phyloP scores from a whole-genome alignment of 30 jellyfish, hydroid and myxozoan genomes.

The Rhopilema esculentum region DNA sequence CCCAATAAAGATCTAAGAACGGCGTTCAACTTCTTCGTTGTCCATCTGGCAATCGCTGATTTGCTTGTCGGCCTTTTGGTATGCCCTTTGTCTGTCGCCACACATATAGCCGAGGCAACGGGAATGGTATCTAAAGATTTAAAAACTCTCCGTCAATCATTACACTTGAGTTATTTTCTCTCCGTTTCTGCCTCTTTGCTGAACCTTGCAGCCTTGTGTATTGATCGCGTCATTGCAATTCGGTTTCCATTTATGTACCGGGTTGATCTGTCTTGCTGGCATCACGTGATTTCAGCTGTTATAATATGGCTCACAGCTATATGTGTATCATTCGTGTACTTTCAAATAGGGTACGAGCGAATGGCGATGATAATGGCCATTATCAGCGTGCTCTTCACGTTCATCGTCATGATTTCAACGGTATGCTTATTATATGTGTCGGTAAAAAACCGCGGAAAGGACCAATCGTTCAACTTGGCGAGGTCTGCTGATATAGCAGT shows the following conservation, averaged over 20 bases:
- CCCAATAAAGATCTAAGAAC: conserved; percentile 59
- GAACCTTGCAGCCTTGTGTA: conserved; percentile 60
- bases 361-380: conserved; percentile 52
- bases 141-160: conserved; percentile 38
- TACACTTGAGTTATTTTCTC: conserved; percentile 43
- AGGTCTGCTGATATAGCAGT: background rate
- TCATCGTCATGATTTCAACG: conserved; percentile 37
- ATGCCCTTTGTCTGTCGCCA: conserved; percentile 41
- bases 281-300: conserved; percentile 28
- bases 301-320: conserved; percentile 36
- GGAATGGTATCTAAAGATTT: conserved; percentile 20
- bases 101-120: conserved; percentile 42
- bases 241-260: conserved; percentile 56
- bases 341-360: conserved; percentile 28
- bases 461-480: conserved; percentile 13
- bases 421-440: conserved; percentile 17
- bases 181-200: conserved; percentile 68
- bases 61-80: conserved; percentile 48
- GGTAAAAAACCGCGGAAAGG: conserved; percentile 19
- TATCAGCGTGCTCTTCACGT: conserved; percentile 40
- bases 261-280: conserved; percentile 35
- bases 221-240: conserved; percentile 57
- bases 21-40: conserved; percentile 48
- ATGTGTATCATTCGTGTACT: conserved; percentile 33
- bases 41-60: conserved; percentile 50